Percentiles rank a stretch among this genome's conserved stretches.
These are phyloP conservation scores for Melanotaenia maccullochi DNA, from an alignment of 2,797 vertebrate species.

Conservation along the genomic window DNA sequence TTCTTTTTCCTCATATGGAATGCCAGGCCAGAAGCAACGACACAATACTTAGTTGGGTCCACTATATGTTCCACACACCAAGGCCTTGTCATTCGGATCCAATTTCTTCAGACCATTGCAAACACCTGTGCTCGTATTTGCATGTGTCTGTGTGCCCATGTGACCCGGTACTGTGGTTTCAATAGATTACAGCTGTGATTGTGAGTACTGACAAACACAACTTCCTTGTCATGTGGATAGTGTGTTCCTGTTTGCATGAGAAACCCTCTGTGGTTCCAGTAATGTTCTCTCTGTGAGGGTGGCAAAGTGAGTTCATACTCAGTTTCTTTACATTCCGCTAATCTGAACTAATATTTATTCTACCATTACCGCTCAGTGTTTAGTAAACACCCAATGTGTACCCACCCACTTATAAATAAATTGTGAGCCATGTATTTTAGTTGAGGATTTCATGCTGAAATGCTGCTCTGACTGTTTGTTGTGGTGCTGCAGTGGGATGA, in stretches of 20 bases:
- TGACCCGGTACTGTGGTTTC: slow-evolving; percentile 25
- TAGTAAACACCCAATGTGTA: slow-evolving; percentile 9
- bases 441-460: slow-evolving; percentile 19
- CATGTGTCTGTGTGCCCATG: neutral
- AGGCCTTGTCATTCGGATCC: slow-evolving; percentile 15
- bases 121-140: slow-evolving; percentile 34
- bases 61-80: slow-evolving; percentile 10
- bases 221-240: slow-evolving; percentile 40
- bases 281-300: neutral
- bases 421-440: slow-evolving; percentile 17
- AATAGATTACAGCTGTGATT: slow-evolving; percentile 36
- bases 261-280: slow-evolving; percentile 22
- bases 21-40: slow-evolving; percentile 20
- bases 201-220: slow-evolving; percentile 25
- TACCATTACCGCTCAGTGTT: slow-evolving; percentile 14
- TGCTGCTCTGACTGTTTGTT: slow-evolving; percentile 26
- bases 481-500: slow-evolving; percentile 31
- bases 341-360: slow-evolving; percentile 29
- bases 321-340: slow-evolving; percentile 16
- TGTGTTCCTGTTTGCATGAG: slow-evolving; percentile 48
- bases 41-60: slow-evolving; percentile 18
- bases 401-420: slow-evolving; percentile 15
- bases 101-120: slow-evolving; percentile 13
- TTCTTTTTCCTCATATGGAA: slow-evolving; percentile 15
- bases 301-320: neutral